Evolutionary conservation across 2,113 vertebrate genomes (phyloP).

Genomic region (Psammodynastes pulverulentus): DNA sequence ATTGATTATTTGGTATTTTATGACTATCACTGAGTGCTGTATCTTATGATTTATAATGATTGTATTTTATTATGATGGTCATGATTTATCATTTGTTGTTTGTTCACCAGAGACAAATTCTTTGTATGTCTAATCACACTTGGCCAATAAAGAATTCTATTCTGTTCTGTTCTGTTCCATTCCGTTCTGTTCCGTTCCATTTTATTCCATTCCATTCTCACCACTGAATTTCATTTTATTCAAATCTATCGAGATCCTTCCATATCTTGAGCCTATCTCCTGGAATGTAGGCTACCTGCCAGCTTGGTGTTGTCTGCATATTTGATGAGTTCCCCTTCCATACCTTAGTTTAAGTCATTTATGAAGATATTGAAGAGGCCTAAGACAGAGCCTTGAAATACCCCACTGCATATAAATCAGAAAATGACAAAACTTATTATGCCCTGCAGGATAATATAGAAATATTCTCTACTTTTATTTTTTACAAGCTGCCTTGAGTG

Average conservation of each 20-base stretch:
- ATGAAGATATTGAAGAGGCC: background rate
- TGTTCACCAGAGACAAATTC: too few species aligned
- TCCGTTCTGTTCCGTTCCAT: too few species aligned
- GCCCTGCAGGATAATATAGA: background rate
- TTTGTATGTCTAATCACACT: too few species aligned
- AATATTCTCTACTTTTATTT: background rate
- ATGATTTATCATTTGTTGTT: too few species aligned
- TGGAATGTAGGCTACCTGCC: background rate
- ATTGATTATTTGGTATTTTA: too few species aligned
- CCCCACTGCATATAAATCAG: background rate
- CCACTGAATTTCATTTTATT: background rate
- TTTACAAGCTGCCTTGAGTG: background rate
- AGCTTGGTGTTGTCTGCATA: background rate
- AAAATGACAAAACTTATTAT: background rate
- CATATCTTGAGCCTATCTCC: background rate
- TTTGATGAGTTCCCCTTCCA: background rate
- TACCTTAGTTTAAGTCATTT: background rate
- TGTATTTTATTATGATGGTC: too few species aligned
- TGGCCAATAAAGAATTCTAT: too few species aligned
- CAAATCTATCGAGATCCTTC: background rate
- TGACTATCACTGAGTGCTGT: too few species aligned
- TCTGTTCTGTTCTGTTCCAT: too few species aligned
- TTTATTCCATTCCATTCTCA: background rate
- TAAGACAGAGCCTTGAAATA: background rate
- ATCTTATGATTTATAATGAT: too few species aligned